These are phyloP conservation scores for Nebria salina DNA, from an alignment of 2,888 invertebrate genomes.

Conservation along the genomic window DNA sequence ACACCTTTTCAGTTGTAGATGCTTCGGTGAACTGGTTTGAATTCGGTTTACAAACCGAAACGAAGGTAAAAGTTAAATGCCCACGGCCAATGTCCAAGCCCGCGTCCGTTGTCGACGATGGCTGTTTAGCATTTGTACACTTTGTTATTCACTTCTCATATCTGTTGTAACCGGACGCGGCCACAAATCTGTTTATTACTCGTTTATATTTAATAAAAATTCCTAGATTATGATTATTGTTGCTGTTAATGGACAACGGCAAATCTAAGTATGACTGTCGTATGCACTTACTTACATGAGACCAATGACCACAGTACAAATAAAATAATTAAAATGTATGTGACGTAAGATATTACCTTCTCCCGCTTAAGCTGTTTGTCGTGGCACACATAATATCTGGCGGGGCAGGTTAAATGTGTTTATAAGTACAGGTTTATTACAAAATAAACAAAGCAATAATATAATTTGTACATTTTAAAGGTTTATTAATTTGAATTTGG, in stretches of 20 bases:
- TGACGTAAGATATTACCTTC: constrained; percentile 30
- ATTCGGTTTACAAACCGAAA: constrained; percentile 41
- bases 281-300: not conserved
- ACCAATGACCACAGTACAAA: constrained; percentile 43
- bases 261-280: not conserved
- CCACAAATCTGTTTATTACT: not conserved
- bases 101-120: constrained; percentile 32
- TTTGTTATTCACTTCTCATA: constrained; percentile 31
- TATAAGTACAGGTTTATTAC: not conserved
- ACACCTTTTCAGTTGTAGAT: constrained; percentile 40
- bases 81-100: constrained; percentile 50
- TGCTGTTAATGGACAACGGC: not conserved
- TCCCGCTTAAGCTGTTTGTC: constrained; percentile 4
- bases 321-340: constrained; percentile 32
- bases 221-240: constrained; percentile 3
- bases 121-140: constrained; percentile 40
- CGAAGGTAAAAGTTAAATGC: constrained; percentile 58
- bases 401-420: not conserved
- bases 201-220: constrained; percentile 11
- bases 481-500: constrained; percentile 62
- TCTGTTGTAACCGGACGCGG: constrained; percentile 34
- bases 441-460: constrained; percentile 13
- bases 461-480: constrained; percentile 53
- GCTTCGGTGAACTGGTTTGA: constrained; percentile 43
- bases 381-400: not conserved